phyloP scores from a whole-genome alignment of 92 coral and sea anemone species.

The Zoanthus solanderi region DNA sequence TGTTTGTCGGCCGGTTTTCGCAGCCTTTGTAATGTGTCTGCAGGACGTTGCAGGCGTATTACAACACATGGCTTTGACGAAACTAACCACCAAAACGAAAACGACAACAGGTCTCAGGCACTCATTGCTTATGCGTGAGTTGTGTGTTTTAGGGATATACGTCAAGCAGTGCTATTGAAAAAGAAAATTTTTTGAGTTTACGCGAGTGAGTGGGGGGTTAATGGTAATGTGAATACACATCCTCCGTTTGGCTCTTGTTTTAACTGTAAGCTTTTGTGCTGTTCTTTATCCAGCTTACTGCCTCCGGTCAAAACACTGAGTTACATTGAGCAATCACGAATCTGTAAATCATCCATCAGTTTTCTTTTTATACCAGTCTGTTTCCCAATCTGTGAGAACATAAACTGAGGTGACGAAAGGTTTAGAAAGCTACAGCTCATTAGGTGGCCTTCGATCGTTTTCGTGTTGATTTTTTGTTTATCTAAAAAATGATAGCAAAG shows the following conservation, averaged over 20 bases:
- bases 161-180: slow-evolving; percentile 44
- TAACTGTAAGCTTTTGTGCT: slow-evolving; percentile 27
- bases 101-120: slow-evolving; percentile 38
- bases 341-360: slow-evolving; percentile 48
- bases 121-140: slow-evolving; percentile 44
- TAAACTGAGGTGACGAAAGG: slow-evolving; percentile 10
- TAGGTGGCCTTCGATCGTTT: slow-evolving; percentile 34
- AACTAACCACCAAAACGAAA: slow-evolving; percentile 32
- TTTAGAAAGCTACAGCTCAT: slow-evolving; percentile 23
- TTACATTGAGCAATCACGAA: slow-evolving; percentile 50
- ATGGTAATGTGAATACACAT: slow-evolving; percentile 14
- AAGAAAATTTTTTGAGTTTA: slow-evolving; percentile 32
- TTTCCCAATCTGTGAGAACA: slow-evolving; percentile 28
- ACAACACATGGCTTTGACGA: slow-evolving; percentile 44
- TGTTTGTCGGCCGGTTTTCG: slow-evolving; percentile 21
- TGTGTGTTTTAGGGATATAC: slow-evolving; percentile 39
- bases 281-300: slow-evolving; percentile 27
- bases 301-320: slow-evolving; percentile 43
- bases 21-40: slow-evolving; percentile 21
- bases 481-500: slow-evolving; percentile 4
- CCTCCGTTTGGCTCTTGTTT: slow-evolving; percentile 24
- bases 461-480: slow-evolving; percentile 39
- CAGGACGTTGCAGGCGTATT: slow-evolving; percentile 23
- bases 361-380: slow-evolving; percentile 35
- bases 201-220: slow-evolving; percentile 32